Percentiles rank a stretch among this genome's conserved stretches.
These are phyloP conservation scores for Chesias legatella DNA, from an alignment of 2,888 invertebrate genomes.

Conservation along the genomic window DNA sequence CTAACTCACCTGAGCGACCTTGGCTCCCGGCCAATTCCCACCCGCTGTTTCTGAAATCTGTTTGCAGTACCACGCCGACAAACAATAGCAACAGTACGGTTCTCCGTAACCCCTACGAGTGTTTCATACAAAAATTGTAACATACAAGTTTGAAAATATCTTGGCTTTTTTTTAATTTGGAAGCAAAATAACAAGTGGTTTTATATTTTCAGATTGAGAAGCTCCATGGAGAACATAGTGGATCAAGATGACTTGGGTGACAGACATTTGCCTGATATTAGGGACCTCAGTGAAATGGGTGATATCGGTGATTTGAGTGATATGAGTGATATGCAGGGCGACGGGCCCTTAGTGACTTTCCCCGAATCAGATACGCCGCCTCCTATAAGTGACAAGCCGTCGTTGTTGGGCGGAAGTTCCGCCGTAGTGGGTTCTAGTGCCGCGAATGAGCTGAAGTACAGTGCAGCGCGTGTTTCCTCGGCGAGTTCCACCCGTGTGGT, in stretches of 20 bases:
- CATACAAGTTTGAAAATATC: constrained; percentile 20
- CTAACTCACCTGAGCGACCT: constrained; percentile 76
- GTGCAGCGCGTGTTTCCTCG: constrained; percentile 90
- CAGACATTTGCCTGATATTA: constrained; percentile 67
- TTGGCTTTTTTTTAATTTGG: constrained; percentile 4
- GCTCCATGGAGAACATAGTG: constrained; percentile 89
- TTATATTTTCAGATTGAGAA: constrained; percentile 79
- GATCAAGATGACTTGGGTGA: constrained; percentile 81
- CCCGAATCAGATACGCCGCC: constrained; percentile 89
- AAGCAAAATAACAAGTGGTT: constrained; percentile 3
- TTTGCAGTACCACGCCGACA: constrained; percentile 73
- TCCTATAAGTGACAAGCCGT: constrained; percentile 71
- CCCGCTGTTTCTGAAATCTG: constrained; percentile 62
- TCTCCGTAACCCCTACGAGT: constrained; percentile 41
- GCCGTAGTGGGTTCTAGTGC: constrained; percentile 58
- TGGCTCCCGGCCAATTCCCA: constrained; percentile 71
- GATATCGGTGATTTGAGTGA: constrained; percentile 75
- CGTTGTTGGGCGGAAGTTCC: constrained; percentile 65
- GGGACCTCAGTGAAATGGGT: constrained; percentile 72
- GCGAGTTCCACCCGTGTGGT: constrained; percentile 87
- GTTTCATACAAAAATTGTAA: constrained; percentile 27
- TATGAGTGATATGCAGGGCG: constrained; percentile 64
- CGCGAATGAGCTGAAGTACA: constrained; percentile 89
- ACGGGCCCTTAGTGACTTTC: constrained; percentile 89
- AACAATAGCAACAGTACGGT: constrained; percentile 71